These are phyloP conservation scores for Ectobius pallidus DNA, from an alignment of 2,888 invertebrate species.

Conservation along the genomic window DNA sequence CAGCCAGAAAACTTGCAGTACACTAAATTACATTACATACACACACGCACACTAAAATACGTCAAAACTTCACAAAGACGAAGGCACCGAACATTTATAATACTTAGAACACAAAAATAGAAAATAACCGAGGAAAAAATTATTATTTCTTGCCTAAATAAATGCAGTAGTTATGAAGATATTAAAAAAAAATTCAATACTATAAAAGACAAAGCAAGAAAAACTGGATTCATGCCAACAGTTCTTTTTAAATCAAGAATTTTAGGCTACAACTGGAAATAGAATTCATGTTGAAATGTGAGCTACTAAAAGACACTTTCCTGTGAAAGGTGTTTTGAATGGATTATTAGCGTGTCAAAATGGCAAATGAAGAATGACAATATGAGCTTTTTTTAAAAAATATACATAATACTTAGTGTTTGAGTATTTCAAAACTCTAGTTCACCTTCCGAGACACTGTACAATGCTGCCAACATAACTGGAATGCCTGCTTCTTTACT, in stretches of 20 bases:
- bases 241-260: neutral
- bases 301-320: neutral
- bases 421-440: neutral
- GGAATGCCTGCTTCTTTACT: neutral
- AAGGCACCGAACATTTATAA: constrained; percentile 39
- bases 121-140: neutral
- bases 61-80: constrained; percentile 31
- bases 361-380: neutral
- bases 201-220: constrained; percentile 20
- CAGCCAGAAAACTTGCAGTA: neutral
- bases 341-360: neutral
- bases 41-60: constrained; percentile 14
- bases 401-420: neutral
- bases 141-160: constrained; percentile 8
- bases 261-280: neutral
- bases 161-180: constrained; percentile 2
- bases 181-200: neutral
- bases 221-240: neutral
- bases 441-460: neutral
- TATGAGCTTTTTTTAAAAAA: neutral
- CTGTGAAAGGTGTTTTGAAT: no score
- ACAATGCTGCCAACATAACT: neutral
- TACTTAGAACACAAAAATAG: constrained; percentile 5
- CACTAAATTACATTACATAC: constrained; percentile 8
- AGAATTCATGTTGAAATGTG: neutral